Conservation (phyloP, 2,888 invertebrate species). For the Hirtodrosophila histrioides region DNA sequence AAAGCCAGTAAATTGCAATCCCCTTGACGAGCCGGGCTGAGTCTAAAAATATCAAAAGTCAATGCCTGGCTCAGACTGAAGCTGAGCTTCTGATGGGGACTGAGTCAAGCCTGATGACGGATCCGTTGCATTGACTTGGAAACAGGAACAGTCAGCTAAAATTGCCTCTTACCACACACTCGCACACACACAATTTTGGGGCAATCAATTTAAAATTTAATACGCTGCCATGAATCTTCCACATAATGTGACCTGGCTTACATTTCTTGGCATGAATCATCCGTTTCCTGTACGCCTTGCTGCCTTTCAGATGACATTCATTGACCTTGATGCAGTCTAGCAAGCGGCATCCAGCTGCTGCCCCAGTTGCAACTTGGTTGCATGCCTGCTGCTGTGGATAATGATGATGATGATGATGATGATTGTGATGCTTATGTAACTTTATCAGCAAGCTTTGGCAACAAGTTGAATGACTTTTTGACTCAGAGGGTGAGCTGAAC, state of each 20-base stretch:
- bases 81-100: slow-evolving; percentile 5
- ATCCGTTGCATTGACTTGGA: background rate
- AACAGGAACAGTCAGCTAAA: too few relatives aligned
- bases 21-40: slow-evolving; percentile 22
- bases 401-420: slow-evolving; percentile 17
- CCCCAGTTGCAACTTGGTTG: slow-evolving; percentile 36
- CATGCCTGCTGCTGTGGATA: slow-evolving; percentile 45
- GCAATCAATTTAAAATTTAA: slow-evolving; percentile 50
- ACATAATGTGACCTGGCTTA: slow-evolving; percentile 50
- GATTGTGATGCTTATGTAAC: slow-evolving; percentile 63
- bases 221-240: slow-evolving; percentile 8
- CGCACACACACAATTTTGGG: slow-evolving; percentile 10
- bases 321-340: slow-evolving; percentile 53
- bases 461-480: slow-evolving; percentile 68
- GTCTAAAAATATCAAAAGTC: slow-evolving; percentile 69
- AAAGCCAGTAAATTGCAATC: slow-evolving; percentile 61
- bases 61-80: slow-evolving; percentile 44
- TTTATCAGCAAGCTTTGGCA: slow-evolving; percentile 18
- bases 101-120: slow-evolving; percentile 36
- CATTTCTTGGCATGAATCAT: slow-evolving; percentile 48
- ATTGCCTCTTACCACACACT: slow-evolving; percentile 15
- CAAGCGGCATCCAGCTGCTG: slow-evolving; percentile 22
- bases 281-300: slow-evolving; percentile 37
- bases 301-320: slow-evolving; percentile 33
- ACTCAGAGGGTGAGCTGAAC: slow-evolving; percentile 46